Conservation (phyloP, 2,113 vertebrate species). For the Piprites chloris region DNA sequence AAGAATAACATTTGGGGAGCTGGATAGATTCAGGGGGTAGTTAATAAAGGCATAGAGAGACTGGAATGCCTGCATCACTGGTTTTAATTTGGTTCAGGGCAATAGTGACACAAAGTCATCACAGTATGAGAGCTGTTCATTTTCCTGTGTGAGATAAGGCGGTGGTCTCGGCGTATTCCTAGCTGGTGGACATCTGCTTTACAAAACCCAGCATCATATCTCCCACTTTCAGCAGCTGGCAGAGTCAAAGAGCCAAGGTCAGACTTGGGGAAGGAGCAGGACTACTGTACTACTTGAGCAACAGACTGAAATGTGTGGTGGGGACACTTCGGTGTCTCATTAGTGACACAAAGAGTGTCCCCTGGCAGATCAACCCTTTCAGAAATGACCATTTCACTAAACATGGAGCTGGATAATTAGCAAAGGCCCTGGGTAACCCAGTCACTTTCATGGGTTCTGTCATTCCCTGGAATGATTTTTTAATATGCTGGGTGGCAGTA, state of each 20-base stretch:
- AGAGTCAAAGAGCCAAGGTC: background rate
- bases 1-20: slow-evolving; percentile 16
- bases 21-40: slow-evolving; percentile 19
- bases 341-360: background rate
- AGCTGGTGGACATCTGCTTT: background rate
- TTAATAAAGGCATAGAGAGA: slow-evolving; percentile 17
- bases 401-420: background rate
- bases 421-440: background rate
- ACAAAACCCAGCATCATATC: background rate
- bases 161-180: background rate
- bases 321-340: background rate
- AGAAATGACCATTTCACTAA: background rate
- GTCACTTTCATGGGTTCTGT: background rate
- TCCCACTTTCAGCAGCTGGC: background rate
- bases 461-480: background rate
- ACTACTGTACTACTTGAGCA: background rate
- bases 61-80: slow-evolving; percentile 37
- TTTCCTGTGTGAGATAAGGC: background rate
- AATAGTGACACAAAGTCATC: slow-evolving; percentile 30
- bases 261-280: background rate
- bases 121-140: background rate
- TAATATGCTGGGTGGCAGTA: slow-evolving; percentile 4
- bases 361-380: background rate
- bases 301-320: background rate
- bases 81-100: slow-evolving; percentile 58